Percentiles rank a stretch among this genome's conserved stretches.
Evolutionary conservation across 2,797 vertebrate genomes (phyloP).

Genomic region (Gymnocypris eckloni): DNA sequence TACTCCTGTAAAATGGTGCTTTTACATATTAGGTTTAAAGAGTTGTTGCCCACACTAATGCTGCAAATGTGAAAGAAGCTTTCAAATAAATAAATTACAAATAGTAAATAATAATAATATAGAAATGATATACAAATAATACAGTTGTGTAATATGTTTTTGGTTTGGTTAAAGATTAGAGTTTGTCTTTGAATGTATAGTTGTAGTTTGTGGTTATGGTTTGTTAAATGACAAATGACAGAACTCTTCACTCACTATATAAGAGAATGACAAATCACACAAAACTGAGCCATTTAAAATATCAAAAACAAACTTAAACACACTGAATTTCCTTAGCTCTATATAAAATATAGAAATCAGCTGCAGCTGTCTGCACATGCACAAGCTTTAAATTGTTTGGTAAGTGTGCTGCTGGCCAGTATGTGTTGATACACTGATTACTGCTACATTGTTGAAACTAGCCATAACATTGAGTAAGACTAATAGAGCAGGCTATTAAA

Average conservation of each 20-base stretch:
- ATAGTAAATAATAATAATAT: too few relatives aligned
- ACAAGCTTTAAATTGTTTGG: constrained; percentile 10
- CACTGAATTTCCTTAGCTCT: background rate
- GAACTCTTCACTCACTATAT: background rate
- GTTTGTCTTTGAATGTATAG: background rate
- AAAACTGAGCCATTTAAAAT: constrained; percentile 5
- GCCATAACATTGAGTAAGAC: constrained; percentile 15
- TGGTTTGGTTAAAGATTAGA: background rate
- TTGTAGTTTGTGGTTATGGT: too few relatives aligned
- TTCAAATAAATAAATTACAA: background rate
- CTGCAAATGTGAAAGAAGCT: background rate
- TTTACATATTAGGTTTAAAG: background rate
- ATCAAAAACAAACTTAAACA: constrained; percentile 22
- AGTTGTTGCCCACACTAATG: background rate
- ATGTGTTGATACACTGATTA: constrained; percentile 36
- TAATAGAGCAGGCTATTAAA: constrained; percentile 32
- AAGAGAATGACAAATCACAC: background rate
- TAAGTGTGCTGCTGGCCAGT: constrained; percentile 28
- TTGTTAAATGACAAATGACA: too few relatives aligned
- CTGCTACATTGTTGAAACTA: constrained; percentile 34
- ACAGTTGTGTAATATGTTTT: background rate
- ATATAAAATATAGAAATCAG: constrained; percentile 7
- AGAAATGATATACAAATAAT: background rate
- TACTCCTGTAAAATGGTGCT: background rate
- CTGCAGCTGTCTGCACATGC: constrained; percentile 2